Conservation (phyloP, 2,888 invertebrate genomes). For the Branchellion lobata region DNA sequence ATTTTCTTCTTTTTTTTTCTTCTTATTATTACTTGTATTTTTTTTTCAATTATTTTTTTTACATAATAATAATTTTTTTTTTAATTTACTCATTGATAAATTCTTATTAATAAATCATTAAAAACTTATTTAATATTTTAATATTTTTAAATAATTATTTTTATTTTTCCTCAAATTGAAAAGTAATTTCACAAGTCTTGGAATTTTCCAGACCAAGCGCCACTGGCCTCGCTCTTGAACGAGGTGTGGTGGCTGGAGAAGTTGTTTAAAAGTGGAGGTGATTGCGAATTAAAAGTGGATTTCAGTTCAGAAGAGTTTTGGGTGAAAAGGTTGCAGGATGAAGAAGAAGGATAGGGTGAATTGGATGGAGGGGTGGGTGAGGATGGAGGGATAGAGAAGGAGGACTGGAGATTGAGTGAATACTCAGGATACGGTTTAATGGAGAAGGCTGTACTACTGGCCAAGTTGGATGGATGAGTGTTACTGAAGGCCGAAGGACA, state of each 20-base stretch:
- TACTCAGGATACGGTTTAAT: constrained; percentile 2
- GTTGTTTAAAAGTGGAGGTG: too few species aligned
- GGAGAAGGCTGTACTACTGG: neutral
- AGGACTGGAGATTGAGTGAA: neutral
- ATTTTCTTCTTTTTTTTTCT: too few species aligned
- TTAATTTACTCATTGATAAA: too few species aligned
- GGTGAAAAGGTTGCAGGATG: neutral
- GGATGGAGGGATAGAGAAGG: constrained; percentile 4
- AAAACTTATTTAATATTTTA: too few species aligned
- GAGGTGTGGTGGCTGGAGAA: neutral
- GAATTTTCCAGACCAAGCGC: neutral
- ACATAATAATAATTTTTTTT: too few species aligned
- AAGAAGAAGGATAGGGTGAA: neutral
- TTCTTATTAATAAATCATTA: too few species aligned
- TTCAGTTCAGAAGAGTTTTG: neutral
- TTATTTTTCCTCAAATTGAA: too few species aligned
- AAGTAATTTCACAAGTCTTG: too few species aligned
- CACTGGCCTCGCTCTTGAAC: neutral
- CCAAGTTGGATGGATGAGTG: neutral
- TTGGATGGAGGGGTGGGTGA: neutral
- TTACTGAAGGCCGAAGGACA: neutral
- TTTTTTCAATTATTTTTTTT: too few species aligned
- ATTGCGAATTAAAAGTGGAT: neutral
- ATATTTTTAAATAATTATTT: too few species aligned
- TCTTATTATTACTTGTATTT: too few species aligned